Evolutionary conservation across 92 coral and sea anemone species (phyloP).

Genomic region (Porites divaricata): DNA sequence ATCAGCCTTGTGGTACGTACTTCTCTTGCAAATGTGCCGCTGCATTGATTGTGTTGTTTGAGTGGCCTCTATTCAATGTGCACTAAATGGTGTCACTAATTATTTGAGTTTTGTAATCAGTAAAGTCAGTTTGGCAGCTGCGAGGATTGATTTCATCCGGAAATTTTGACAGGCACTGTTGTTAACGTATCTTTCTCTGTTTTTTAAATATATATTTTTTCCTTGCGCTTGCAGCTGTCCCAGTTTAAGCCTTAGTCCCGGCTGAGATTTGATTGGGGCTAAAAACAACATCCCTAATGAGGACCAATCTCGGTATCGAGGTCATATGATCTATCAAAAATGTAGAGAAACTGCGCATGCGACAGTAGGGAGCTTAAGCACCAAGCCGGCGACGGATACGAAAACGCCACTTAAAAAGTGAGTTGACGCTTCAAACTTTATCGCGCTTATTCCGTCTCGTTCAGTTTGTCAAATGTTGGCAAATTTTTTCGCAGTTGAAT

Average conservation of each 20-base stretch:
- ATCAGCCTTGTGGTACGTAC: background rate
- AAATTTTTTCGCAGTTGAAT: too few relatives aligned
- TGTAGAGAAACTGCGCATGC: background rate
- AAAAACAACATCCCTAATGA: background rate
- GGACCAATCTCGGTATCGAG: background rate
- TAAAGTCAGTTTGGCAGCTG: background rate
- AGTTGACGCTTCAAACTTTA: too few relatives aligned
- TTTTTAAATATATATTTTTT: background rate
- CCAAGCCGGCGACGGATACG: too few relatives aligned
- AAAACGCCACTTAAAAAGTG: too few relatives aligned
- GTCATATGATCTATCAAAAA: background rate
- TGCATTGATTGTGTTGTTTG: background rate
- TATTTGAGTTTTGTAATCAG: constrained; percentile 14
- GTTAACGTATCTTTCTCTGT: background rate
- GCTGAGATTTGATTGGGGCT: background rate
- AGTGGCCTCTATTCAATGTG: constrained; percentile 15
- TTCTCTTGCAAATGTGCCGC: background rate
- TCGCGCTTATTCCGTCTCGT: too few relatives aligned
- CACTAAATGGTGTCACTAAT: constrained; percentile 15
- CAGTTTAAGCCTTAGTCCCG: background rate
- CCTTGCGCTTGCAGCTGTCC: constrained; percentile 26
- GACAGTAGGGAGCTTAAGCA: too few relatives aligned
- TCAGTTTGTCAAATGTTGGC: too few relatives aligned
- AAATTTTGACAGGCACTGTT: constrained; percentile 12
- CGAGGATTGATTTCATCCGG: constrained; percentile 36